Conservation (phyloP, 23 tunicate genomes). For the Styela plicata region DNA sequence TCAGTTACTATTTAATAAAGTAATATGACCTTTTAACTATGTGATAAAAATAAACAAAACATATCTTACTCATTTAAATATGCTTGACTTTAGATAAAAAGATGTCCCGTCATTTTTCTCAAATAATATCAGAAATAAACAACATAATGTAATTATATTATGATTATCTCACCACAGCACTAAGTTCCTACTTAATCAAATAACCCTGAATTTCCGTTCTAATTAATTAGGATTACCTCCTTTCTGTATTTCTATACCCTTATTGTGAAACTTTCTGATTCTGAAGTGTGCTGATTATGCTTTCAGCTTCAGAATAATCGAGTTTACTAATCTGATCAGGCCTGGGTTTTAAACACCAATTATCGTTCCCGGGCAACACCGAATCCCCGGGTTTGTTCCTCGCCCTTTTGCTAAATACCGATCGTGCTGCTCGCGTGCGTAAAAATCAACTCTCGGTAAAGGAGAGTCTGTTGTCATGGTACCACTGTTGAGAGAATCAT, state of each 20-base stretch:
- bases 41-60: too few relatives aligned
- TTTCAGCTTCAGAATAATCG: slow-evolving; percentile 25
- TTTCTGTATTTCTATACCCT: background rate
- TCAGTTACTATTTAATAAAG: too few relatives aligned
- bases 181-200: slow-evolving; percentile 4
- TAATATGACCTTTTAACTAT: too few relatives aligned
- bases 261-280: slow-evolving; percentile 18
- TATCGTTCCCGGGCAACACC: slow-evolving; percentile 35
- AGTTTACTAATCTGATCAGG: slow-evolving; percentile 37
- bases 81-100: too few relatives aligned
- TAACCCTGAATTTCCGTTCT: slow-evolving; percentile 9
- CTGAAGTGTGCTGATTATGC: slow-evolving; percentile 21
- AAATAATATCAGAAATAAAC: background rate
- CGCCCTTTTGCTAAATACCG: slow-evolving; percentile 9
- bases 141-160: too few relatives aligned
- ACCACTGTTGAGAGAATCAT: background rate
- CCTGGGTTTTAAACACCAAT: slow-evolving; percentile 32
- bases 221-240: slow-evolving; percentile 17
- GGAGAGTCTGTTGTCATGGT: slow-evolving; percentile 11
- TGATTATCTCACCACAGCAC: background rate
- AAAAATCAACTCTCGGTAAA: background rate
- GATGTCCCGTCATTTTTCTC: too few relatives aligned
- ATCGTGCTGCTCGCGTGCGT: slow-evolving; percentile 14
- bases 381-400: background rate
- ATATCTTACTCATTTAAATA: too few relatives aligned